These are phyloP conservation scores for Lasiommata megera DNA, from an alignment of 2,888 invertebrate species.

Conservation along the genomic window DNA sequence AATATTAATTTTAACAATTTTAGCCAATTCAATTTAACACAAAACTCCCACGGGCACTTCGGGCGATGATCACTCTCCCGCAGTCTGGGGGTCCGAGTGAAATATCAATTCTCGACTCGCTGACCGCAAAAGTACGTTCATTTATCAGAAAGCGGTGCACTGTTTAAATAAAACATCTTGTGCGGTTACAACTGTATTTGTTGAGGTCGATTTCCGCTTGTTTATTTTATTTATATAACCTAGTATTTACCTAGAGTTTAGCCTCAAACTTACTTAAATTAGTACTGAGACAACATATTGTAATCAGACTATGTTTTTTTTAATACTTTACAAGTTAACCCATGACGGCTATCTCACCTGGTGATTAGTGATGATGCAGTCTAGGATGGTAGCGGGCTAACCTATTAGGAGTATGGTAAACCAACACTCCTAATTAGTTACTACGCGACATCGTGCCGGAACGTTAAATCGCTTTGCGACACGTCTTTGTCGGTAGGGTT, in stretches of 20 bases:
- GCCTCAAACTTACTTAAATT: too few relatives aligned
- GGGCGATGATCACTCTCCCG: constrained; percentile 1
- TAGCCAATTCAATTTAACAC: constrained; percentile 1
- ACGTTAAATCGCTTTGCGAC: too few relatives aligned
- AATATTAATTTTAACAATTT: constrained; percentile 5
- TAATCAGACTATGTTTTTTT: too few relatives aligned
- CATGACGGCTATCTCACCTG: too few relatives aligned
- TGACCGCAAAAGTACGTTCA: constrained; percentile 54
- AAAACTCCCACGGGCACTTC: background rate
- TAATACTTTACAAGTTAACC: too few relatives aligned
- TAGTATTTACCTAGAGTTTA: background rate
- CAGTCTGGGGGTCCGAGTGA: constrained; percentile 43
- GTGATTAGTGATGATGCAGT: too few relatives aligned
- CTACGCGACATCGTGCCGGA: too few relatives aligned
- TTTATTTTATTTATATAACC: background rate
- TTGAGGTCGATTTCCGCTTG: constrained; percentile 18
- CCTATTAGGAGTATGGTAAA: too few relatives aligned
- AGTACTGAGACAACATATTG: too few relatives aligned
- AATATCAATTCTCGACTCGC: constrained; percentile 69
- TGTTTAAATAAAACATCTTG: constrained; percentile 48
- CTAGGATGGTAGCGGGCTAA: too few relatives aligned
- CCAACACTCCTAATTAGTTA: too few relatives aligned
- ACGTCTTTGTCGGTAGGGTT: too few relatives aligned
- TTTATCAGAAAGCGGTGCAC: constrained; percentile 48
- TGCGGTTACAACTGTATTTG: constrained; percentile 31